Evolutionary conservation across 1,140 invertebrate species (phyloP).

Genomic region (Neelides sp.): DNA sequence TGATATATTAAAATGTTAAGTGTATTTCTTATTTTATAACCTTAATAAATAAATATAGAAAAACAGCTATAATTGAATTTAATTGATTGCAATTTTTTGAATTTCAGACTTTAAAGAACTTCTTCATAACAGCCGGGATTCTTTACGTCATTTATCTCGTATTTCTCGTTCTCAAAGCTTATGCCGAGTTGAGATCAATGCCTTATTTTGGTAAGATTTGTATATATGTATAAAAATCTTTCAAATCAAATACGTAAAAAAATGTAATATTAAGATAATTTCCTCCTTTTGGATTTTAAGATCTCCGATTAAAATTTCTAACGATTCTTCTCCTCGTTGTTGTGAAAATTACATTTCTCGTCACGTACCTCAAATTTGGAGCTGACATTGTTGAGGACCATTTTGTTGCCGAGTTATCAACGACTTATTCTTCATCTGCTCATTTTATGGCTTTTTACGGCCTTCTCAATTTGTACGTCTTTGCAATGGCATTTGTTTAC

Average conservation of each 20-base stretch:
- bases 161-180: conserved; percentile 72
- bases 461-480: conserved; percentile 87
- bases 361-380: conserved; percentile 72
- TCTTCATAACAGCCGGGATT: conserved; percentile 72
- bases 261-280: not conserved
- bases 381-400: conserved; percentile 80
- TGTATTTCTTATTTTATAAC: too few species aligned
- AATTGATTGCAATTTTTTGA: conserved; percentile 16
- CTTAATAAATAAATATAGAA: too few species aligned
- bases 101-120: conserved; percentile 66
- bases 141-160: conserved; percentile 75
- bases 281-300: conserved; percentile 43
- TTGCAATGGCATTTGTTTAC: conserved; percentile 88
- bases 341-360: conserved; percentile 57
- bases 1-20: too few species aligned
- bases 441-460: conserved; percentile 92
- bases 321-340: conserved; percentile 75
- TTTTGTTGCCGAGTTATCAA: conserved; percentile 74
- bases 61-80: too few species aligned
- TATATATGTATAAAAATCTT: conserved; percentile 5
- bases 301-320: conserved; percentile 79
- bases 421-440: conserved; percentile 75
- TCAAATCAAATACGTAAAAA: conserved; percentile 3
- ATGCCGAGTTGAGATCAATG: conserved; percentile 88
- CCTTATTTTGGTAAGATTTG: conserved; percentile 77